Base-by-base conservation (phyloP, 2,113 vertebrate species). In the Microtus montanus region DNA sequence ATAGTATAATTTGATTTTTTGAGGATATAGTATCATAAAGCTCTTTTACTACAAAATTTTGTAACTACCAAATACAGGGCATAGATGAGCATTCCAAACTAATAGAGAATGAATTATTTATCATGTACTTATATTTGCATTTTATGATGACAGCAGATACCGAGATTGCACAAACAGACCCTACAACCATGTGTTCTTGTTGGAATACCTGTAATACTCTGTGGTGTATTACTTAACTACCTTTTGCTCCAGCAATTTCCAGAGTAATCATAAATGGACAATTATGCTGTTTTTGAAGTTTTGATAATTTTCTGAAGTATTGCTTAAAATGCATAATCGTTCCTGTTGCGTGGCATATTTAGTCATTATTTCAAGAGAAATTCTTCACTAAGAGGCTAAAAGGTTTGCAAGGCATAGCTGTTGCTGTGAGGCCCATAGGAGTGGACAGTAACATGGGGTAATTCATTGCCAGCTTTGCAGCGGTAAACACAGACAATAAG, bases 331-430 rank as follows among this genome's bases (percentile, higher is more conserved):
- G 54, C 1, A 88, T 22, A 73, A 30, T 80, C 30, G 12, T 70
- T 10, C 7, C 11, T 93, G 64, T n/a, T 5, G 66, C 24, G 30
- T 38, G 30, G 3, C 15, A 70, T 28, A 7, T 88, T 93, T 92
- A 87, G 22, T 92, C 74, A 88, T 66, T 77, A 24, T 89, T 93
- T 94, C 35, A 77, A 92, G 4, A 84, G 35, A 73, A 89, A 93
- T 97, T 91, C 9, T 14, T 94, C 77, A 13, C 13, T 83, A 58
- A 58, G 5, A 58, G 17, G 54, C 54, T 58, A 58, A 58, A 58
- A 58, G 54, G 19, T 58, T 58, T 58, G 54, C 54, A 58, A 20
- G 17, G 13, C 54, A 58, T 58, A 58, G 54, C 24, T 83, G 5
- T 68, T 30, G 10, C 38, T 80, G 58, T 82, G 64, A 90, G 71